phyloP scores from a whole-genome alignment of 2,113 vertebrate genomes.

The Vicugna pacos region DNA sequence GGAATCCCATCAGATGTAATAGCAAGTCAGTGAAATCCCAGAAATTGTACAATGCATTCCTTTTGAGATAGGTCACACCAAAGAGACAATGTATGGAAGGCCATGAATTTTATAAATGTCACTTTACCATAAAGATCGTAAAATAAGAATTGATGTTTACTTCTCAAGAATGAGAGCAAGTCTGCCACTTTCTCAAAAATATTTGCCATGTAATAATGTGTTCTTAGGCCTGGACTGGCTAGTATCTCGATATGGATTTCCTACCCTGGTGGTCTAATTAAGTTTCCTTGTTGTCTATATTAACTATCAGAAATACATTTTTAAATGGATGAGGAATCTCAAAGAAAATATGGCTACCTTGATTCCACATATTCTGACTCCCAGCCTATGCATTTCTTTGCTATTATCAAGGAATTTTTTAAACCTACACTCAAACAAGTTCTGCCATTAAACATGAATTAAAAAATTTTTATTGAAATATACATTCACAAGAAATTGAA shows the following conservation, averaged over 20 bases:
- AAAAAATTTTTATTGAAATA: not conserved
- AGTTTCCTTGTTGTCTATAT: not conserved
- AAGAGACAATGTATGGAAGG: not conserved
- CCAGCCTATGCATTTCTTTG: not conserved
- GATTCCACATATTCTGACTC: not conserved
- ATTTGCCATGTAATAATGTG: not conserved
- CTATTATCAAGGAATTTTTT: not conserved
- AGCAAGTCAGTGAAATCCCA: not conserved
- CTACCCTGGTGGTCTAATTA: not conserved
- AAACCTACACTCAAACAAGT: not conserved
- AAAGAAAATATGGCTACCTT: not conserved
- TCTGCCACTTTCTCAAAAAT: not conserved
- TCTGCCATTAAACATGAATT: not conserved
- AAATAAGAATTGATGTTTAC: not conserved
- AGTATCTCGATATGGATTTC: not conserved
- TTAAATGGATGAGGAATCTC: not conserved
- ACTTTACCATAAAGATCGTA: not conserved
- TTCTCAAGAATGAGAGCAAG: slow-evolving; percentile 15
- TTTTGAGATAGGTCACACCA: not conserved
- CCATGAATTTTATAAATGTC: not conserved
- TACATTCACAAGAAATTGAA: not conserved
- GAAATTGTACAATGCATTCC: not conserved
- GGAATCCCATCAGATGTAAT: not conserved
- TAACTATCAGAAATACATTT: not conserved
- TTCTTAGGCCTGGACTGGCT: not conserved